phyloP scores from a whole-genome alignment of 2,888 invertebrate genomes.

The Dendrolimus pini region DNA sequence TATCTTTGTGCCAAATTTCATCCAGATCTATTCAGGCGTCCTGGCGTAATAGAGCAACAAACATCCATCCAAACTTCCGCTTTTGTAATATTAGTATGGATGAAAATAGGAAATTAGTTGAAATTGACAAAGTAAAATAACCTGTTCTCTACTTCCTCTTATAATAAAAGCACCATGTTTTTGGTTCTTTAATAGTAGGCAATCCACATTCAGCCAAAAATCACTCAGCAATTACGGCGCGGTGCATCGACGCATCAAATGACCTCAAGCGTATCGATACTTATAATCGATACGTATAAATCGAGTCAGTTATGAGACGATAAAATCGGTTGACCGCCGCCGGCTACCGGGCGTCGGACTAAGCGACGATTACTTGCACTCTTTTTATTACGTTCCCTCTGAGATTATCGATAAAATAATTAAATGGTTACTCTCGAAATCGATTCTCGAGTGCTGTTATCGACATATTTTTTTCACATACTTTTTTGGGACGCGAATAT shows the following conservation, averaged over 20 bases:
- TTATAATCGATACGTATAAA: conserved; percentile 75
- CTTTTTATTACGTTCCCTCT: conserved; percentile 63
- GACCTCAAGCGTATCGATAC: conserved; percentile 70
- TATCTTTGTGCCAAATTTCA: no score
- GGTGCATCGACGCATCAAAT: conserved; percentile 59
- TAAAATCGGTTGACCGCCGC: conserved; percentile 69
- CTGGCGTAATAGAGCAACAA: no score
- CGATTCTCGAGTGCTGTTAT: conserved; percentile 76
- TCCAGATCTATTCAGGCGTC: no score
- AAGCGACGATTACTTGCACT: conserved; percentile 72
- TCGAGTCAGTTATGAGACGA: conserved; percentile 74
- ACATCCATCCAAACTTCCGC: no score
- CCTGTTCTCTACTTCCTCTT: no score
- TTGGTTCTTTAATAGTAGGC: no score
- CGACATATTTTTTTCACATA: conserved; percentile 61
- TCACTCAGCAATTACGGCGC: conserved; percentile 8
- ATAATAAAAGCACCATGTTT: no score
- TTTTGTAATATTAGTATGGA: no score
- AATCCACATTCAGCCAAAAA: not conserved
- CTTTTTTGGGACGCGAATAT: conserved; percentile 59
- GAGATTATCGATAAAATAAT: conserved; percentile 77
- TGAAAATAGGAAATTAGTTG: no score
- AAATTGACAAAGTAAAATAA: no score
- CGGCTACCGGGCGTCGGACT: conserved; percentile 73
- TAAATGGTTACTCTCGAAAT: conserved; percentile 77